Evolutionary conservation across 2,797 vertebrate genomes (phyloP).

Genomic region (Ptychadena robeensis): DNA sequence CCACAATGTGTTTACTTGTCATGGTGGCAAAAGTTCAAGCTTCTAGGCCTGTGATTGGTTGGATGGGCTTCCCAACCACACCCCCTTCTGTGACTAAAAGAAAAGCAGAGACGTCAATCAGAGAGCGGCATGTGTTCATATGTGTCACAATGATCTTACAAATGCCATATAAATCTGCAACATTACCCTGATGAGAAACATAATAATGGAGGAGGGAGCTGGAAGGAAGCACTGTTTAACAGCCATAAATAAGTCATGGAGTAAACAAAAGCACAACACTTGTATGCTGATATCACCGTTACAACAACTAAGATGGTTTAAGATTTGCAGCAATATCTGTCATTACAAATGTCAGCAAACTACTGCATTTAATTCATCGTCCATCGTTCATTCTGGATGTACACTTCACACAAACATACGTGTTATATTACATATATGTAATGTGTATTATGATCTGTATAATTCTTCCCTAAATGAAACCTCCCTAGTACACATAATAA

Average conservation of each 20-base stretch:
- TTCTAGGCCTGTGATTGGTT: conserved; percentile 73
- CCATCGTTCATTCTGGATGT: too few relatives aligned
- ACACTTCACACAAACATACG: too few relatives aligned
- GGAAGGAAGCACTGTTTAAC: not conserved
- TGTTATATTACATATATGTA: too few relatives aligned
- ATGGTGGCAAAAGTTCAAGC: conserved; percentile 84
- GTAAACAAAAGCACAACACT: not conserved
- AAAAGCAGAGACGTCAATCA: conserved; percentile 44
- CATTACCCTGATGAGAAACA: conserved; percentile 8
- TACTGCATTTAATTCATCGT: too few relatives aligned
- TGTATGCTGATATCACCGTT: not conserved
- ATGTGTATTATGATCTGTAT: too few relatives aligned
- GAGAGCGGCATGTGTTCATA: conserved; percentile 19
- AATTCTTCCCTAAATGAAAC: too few relatives aligned
- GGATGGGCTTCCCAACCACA: not conserved
- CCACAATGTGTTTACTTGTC: conserved; percentile 77
- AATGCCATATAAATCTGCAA: conserved; percentile 7
- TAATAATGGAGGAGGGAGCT: not conserved
- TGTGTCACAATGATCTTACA: not conserved
- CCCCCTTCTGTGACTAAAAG: conserved; percentile 28
- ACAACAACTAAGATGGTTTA: not conserved
- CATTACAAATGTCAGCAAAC: too few relatives aligned
- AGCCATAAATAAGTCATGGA: not conserved
- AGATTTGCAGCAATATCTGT: too few relatives aligned
- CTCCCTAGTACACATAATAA: too few relatives aligned